Evolutionary conservation across 2,113 vertebrate genomes (phyloP).

Genomic region (Vimba vimba): DNA sequence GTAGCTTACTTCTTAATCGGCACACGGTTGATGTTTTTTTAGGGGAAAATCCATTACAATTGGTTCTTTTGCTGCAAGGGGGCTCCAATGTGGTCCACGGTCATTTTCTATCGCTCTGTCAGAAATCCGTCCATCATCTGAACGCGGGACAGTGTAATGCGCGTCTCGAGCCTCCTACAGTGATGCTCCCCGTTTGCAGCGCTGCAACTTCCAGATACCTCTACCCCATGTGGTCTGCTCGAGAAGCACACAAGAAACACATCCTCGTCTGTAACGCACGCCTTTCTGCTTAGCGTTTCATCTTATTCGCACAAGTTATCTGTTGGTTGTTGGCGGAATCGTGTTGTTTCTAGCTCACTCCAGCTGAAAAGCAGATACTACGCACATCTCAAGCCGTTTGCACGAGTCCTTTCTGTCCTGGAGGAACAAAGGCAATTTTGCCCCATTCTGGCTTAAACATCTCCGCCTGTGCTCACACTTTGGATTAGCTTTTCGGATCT

Average conservation of each 20-base stretch:
- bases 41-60: background rate
- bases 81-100: background rate
- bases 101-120: background rate
- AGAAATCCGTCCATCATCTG: constrained; percentile 19
- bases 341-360: background rate
- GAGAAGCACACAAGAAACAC: constrained; percentile 33
- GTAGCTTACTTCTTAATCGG: background rate
- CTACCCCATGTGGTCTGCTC: constrained; percentile 32
- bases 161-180: constrained; percentile 14
- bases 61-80: background rate
- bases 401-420: constrained; percentile 1
- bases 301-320: background rate
- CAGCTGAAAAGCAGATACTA: background rate
- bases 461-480: background rate
- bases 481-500: background rate
- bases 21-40: background rate
- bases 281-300: background rate
- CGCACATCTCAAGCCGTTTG: constrained; percentile 17
- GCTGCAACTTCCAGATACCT: constrained; percentile 38
- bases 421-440: constrained; percentile 36
- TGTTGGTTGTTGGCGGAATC: background rate
- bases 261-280: background rate
- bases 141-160: constrained; percentile 26
- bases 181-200: constrained; percentile 33
- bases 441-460: background rate